phyloP scores from a whole-genome alignment of 1,140 invertebrate genomes.

The Eriocheir sinensis region DNA sequence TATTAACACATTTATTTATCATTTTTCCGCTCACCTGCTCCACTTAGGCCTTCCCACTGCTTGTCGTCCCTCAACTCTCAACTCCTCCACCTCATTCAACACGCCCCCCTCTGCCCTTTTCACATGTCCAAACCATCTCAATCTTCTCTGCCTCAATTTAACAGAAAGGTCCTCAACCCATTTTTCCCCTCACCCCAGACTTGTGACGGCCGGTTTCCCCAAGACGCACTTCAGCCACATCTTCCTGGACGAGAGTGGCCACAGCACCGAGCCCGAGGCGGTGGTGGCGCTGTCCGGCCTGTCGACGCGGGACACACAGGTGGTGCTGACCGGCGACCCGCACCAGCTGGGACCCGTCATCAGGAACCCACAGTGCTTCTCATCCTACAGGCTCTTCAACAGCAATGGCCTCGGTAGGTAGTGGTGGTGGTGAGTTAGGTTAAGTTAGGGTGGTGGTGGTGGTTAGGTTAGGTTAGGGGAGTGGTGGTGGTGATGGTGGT shows the following conservation, averaged over 20 bases:
- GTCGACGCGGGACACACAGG: slow-evolving; percentile 85
- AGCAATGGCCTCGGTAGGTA: slow-evolving; percentile 57
- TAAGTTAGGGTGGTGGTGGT: neutral
- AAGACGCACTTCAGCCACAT: slow-evolving; percentile 92
- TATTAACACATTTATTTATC: neutral
- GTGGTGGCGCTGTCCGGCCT: slow-evolving; percentile 85
- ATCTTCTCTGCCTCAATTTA: neutral
- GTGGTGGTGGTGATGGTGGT: no score
- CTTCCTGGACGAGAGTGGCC: slow-evolving; percentile 95
- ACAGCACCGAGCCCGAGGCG: slow-evolving; percentile 94
- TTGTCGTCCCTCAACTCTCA: no score
- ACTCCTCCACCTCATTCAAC: no score
- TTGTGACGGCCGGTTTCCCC: slow-evolving; percentile 82
- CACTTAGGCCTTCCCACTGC: no score
- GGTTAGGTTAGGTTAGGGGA: neutral
- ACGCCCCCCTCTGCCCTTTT: no score
- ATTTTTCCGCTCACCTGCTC: neutral
- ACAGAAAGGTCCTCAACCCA: no score
- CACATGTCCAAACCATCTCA: no score
- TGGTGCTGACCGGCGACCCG: slow-evolving; percentile 95
- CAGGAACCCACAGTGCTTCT: slow-evolving; percentile 82
- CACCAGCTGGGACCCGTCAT: slow-evolving; percentile 94
- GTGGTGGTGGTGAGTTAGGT: neutral
- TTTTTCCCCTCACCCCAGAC: slow-evolving; percentile 8
- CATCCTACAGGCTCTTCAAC: slow-evolving; percentile 31